Base-by-base conservation (phyloP, 2,797 vertebrate species). In the Urosaurus nigricauda region DNA sequence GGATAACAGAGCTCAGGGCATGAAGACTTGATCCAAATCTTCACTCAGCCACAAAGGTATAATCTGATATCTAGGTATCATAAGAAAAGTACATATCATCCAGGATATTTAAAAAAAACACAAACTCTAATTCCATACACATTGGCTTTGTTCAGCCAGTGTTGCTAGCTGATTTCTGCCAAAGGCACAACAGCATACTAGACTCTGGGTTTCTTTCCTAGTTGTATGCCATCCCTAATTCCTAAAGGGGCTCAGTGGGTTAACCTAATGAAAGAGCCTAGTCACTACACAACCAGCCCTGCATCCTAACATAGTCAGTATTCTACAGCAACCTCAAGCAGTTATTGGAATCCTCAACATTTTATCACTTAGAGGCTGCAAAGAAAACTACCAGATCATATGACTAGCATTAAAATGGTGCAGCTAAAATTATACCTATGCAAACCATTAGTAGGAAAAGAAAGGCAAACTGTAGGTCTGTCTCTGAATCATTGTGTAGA, bases 401-500 rank as follows among this genome's bases (percentile, higher is more conserved):
- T 21, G 65, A 84, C 4, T 24, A 17, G 65, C 11, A 1, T n/a
- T 71, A 37, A 73, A n/a, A 32, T 32, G 17, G 16, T 24, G 11
- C 4, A 84, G 68, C 68, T 35, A n/a, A 84, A 56, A 37, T 5
- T 37, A 68, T 32, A 70, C 37, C 11, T 71, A 56, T 83, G 68
- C 79, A 37, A 3, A 35, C 4, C 21, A 26, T 65, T 26, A 2
- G 63, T 65, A 58, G 56, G 56, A 65, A 65, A 24, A 26, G 63
- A 65, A 29, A 65, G 63, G 21, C 63, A 26, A 65, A 65, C 7
- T 65, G 14, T 58, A 58, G 1, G 60, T 63, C 60, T 63, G 19
- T 63, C 37, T 47, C 29, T 17, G 26, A n/a, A 81, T 73, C 37
- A 58, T 43, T 82, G 79, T 29, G 88, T 88, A 89, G 84, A 79